These are phyloP conservation scores for Intellagama lesueurii DNA, from an alignment of 2,797 vertebrate species.

Conservation along the genomic window DNA sequence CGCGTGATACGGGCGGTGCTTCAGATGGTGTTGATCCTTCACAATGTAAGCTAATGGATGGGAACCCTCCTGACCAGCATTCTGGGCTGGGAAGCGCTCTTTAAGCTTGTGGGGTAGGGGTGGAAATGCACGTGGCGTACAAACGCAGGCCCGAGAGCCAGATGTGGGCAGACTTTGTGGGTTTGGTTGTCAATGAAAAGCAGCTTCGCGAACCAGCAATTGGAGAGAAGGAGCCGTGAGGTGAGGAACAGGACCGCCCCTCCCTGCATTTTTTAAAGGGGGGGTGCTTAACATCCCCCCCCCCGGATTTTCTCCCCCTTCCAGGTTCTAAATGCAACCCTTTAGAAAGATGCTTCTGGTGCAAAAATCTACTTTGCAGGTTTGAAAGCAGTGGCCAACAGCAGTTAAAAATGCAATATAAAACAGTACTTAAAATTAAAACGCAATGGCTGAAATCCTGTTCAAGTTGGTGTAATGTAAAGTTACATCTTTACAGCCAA, in stretches of 20 bases:
- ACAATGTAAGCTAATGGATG: background rate
- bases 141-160: background rate
- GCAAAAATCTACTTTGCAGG: too few relatives aligned
- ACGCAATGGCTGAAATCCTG: too few relatives aligned
- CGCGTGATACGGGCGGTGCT: background rate
- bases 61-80: background rate
- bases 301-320: background rate
- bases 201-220: background rate
- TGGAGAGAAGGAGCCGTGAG: background rate
- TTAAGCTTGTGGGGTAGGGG: background rate
- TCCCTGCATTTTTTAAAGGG: too few relatives aligned
- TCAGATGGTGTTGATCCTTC: conserved; percentile 1
- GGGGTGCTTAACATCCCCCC: too few relatives aligned
- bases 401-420: too few relatives aligned
- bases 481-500: too few relatives aligned
- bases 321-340: too few relatives aligned
- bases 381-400: too few relatives aligned
- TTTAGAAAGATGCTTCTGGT: too few relatives aligned
- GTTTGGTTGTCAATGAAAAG: background rate
- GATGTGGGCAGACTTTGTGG: background rate
- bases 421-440: too few relatives aligned
- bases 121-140: background rate
- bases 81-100: background rate
- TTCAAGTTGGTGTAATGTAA: too few relatives aligned
- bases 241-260: background rate